Evolutionary conservation across 2,113 vertebrate species (phyloP), one percentile per base, ranked within the genome.

Genomic region (Centropus bengalensis): DNA sequence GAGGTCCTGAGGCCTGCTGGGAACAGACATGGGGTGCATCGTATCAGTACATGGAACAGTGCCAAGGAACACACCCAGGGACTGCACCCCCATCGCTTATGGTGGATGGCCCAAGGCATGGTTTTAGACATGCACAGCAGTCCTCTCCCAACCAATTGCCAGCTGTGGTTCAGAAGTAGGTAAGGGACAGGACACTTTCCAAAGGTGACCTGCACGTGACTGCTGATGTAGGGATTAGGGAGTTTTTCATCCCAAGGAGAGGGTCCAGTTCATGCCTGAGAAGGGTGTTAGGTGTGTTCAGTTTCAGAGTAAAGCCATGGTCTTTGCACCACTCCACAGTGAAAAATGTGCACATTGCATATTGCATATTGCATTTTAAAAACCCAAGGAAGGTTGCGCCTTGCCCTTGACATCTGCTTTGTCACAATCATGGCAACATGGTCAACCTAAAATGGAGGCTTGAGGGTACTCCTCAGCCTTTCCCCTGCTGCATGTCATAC

Each of bases 41-140:
- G 15, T 64, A 54, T 51, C 24, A 33, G 20, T 4, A 30, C 69
- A 30, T 2, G 24, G 38, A 75, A 18, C 16, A 23, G 63, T n/a
- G 58, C 26, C 74, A 63, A 49, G 14, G 54, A 63, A 77, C 0
- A 0, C 13, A 18, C 19, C 18, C n/a, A 52, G 58, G 36, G 22
- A 21, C 69, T 27, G 58, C 19, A 81, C 28, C 36, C 44, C 8
- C 59, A 58, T 17, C 0, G 3, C 26, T 62, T 11, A 33, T 3
- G 22, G 47, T 9, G n/a, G 58, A 66, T 67, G 45, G 40, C 47
- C 42, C n/a, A 52, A 71, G 63, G 47, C n/a, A 44, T 9, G 23
- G 20, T 5, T 75, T 60, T 14, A 68, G 62, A 51, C 4, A 2
- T 10, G 62, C 23, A 55, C 60, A 62, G 26, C 32, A 51, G 40